Percentiles rank a stretch among this genome's conserved stretches.
phyloP scores from a whole-genome alignment of 2,113 vertebrate genomes.

The Spea bombifrons region DNA sequence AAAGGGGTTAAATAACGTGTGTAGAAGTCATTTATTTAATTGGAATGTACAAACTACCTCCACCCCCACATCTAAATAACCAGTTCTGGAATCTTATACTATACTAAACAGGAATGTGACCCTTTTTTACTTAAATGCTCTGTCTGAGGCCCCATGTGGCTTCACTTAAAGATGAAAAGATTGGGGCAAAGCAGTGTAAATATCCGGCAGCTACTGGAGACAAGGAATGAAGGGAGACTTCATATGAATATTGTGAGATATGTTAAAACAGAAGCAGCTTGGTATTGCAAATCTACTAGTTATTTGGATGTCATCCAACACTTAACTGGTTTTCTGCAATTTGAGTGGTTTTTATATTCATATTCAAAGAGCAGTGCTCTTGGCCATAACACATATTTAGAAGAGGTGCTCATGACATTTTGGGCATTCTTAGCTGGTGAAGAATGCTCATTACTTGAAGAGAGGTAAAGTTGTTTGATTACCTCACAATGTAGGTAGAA shows the following conservation, averaged over 20 bases:
- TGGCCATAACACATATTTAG: too few species aligned
- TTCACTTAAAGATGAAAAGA: slow-evolving; percentile 20
- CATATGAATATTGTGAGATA: slow-evolving; percentile 1
- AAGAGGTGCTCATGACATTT: too few species aligned
- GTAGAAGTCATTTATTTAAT: not conserved
- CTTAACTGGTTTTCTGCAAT: too few species aligned
- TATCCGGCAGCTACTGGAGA: slow-evolving; percentile 10
- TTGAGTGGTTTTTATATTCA: too few species aligned
- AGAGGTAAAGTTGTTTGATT: too few species aligned
- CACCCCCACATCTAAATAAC: not conserved
- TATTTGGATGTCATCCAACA: too few species aligned
- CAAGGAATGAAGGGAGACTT: not conserved
- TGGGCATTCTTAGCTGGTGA: too few species aligned
- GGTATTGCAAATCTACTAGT: too few species aligned
- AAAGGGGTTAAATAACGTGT: not conserved
- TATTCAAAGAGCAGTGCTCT: too few species aligned
- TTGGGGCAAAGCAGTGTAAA: slow-evolving; percentile 12
- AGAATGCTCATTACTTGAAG: too few species aligned
- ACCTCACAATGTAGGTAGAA: too few species aligned
- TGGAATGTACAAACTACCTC: not conserved
- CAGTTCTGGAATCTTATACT: slow-evolving; percentile 8
- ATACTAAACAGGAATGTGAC: slow-evolving; percentile 10
- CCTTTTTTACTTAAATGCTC: slow-evolving; percentile 22
- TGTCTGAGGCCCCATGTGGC: slow-evolving; percentile 15
- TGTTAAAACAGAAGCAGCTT: too few species aligned